Base-by-base conservation (phyloP, 2,888 invertebrate genomes). In the Pterostichus madidus region DNA sequence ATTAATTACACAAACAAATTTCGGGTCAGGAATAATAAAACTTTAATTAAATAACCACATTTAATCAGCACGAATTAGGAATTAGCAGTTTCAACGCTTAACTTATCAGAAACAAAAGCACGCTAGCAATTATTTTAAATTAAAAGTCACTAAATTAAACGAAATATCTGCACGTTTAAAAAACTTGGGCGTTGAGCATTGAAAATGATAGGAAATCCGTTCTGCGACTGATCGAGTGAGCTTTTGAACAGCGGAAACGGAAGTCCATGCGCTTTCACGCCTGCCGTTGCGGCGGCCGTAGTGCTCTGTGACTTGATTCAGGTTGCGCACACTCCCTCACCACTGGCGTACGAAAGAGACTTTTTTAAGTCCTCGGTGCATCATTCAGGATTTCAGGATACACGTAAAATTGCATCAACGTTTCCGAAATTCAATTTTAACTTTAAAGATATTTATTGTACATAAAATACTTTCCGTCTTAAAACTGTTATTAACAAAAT, bases 241-340 rank as follows among this genome's bases (percentile, higher is more conserved):
- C 71, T 71, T 71, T 71, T 17, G 24, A 71, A 71, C 24, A 53
- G 32, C 53, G 76, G 76, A 77, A 77, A 53, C 56, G 76, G 53
- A 77, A 77, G 76, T 53, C 76, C 32, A 35, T 77, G 76, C 75
- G 75, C 56, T 77, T 77, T 77, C 76, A 77, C 76, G 56, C 76
- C 71, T 44, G 24, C 11, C 31, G 59, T 7, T 32, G 24, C 24
- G 24, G 24, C 24, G 24, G 1, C n/a, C n/a, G n/a, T 24, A 35
- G 64, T 49, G 49, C 49, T 49, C 10, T 3, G n/a, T 13, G 49
- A 5, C 13, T 49, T 11, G 1, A 24, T 59, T 10, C 17, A 5
- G 13, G 59, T 13, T 17, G 11, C 6, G 53, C 8, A 15, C 3
- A 11, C 24, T 3, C 24, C 5, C 39, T 39, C 8, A 59, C 59